These are phyloP conservation scores for Trichomycterus rosablanca DNA, from an alignment of 2,113 vertebrate species.

Conservation along the genomic window DNA sequence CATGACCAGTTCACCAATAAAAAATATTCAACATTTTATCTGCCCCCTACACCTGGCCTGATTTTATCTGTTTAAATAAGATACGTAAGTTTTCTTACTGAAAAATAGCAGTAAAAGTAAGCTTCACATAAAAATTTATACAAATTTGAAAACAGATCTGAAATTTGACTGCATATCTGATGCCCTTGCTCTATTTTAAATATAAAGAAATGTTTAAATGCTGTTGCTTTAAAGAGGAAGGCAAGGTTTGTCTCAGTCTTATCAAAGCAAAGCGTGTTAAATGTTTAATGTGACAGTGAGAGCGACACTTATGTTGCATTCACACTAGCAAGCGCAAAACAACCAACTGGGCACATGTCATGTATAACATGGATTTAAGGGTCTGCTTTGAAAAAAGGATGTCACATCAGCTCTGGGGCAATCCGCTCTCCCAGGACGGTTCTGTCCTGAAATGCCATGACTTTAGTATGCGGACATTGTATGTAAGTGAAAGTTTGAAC, in stretches of 20 bases:
- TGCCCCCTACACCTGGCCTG: slow-evolving; percentile 55
- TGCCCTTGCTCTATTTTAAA: slow-evolving; percentile 33
- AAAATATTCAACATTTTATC: slow-evolving; percentile 69
- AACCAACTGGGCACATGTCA: too few species aligned
- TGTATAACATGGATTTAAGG: too few species aligned
- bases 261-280: not conserved
- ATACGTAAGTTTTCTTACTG: slow-evolving; percentile 79
- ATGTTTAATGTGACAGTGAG: not conserved
- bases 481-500: too few species aligned
- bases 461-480: too few species aligned
- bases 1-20: slow-evolving; percentile 63
- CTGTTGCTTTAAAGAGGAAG: slow-evolving; percentile 48
- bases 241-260: slow-evolving; percentile 32
- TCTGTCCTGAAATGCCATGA: too few species aligned
- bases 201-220: slow-evolving; percentile 50
- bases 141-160: slow-evolving; percentile 78
- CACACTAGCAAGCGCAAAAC: not conserved
- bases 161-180: slow-evolving; percentile 52
- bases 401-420: too few species aligned
- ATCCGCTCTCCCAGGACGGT: too few species aligned
- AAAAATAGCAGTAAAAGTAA: slow-evolving; percentile 92
- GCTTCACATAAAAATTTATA: slow-evolving; percentile 90
- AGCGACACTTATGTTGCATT: not conserved
- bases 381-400: too few species aligned
- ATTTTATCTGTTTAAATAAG: slow-evolving; percentile 79